These are phyloP conservation scores for Vulpes lagopus DNA, from an alignment of 2,113 vertebrate genomes.

Conservation along the genomic window DNA sequence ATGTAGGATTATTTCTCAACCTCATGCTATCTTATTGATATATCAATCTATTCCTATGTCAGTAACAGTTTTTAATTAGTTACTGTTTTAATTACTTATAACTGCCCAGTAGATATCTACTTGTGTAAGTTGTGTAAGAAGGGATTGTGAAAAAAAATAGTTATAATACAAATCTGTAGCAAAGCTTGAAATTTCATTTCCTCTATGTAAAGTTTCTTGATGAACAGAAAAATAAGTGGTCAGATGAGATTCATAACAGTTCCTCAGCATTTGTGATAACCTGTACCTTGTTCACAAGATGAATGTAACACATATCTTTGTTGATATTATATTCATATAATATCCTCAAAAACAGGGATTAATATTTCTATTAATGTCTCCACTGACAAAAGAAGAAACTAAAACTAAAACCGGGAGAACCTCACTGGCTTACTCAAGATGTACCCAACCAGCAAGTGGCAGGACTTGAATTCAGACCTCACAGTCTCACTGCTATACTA, in stretches of 20 bases:
- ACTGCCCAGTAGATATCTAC: neutral
- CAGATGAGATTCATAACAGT: neutral
- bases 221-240: constrained; percentile 14
- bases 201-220: neutral
- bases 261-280: neutral
- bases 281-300: neutral
- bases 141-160: neutral
- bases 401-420: neutral
- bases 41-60: neutral
- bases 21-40: neutral
- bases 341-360: neutral
- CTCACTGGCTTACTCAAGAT: neutral
- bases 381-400: neutral
- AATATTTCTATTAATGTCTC: neutral
- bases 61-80: neutral
- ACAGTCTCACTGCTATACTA: neutral
- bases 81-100: neutral
- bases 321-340: neutral
- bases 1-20: constrained; percentile 8
- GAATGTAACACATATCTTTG: neutral
- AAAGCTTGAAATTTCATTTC: neutral
- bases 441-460: neutral
- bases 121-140: neutral
- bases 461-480: neutral
- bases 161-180: neutral